Conservation (phyloP, 2,888 invertebrate species). For the Caradrina clavipalpis region DNA sequence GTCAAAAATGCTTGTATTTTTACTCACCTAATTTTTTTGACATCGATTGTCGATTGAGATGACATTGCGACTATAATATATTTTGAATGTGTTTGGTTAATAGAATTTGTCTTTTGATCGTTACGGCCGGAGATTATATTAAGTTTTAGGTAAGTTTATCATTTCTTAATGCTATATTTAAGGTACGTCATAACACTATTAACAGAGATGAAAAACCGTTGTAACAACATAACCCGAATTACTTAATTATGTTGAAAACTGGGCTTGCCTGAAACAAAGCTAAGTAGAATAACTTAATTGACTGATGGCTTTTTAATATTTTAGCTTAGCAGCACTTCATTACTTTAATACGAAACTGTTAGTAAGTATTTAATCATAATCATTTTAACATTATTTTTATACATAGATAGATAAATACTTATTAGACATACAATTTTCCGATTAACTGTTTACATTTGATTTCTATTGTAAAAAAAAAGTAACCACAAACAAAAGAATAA, state of each 20-base stretch:
- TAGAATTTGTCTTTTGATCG: slow-evolving; percentile 1
- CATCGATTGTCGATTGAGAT: no score
- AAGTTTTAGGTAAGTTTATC: slow-evolving; percentile 14
- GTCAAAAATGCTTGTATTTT: no score
- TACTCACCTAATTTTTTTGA: no score
- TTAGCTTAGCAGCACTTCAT: slow-evolving; percentile 33
- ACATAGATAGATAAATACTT: slow-evolving; percentile 25
- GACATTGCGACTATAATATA: no score
- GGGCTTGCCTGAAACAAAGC: slow-evolving; percentile 20
- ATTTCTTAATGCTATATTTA: slow-evolving; percentile 17
- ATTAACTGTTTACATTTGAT: slow-evolving; percentile 44
- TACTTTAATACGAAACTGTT: slow-evolving; percentile 26
- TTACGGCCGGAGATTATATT: background rate
- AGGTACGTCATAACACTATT: slow-evolving; percentile 3
- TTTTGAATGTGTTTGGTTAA: no score
- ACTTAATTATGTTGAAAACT: slow-evolving; percentile 14
- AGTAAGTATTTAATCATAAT: slow-evolving; percentile 34
- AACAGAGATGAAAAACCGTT: background rate
- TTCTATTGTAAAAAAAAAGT: slow-evolving; percentile 42
- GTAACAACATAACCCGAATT: slow-evolving; percentile 2
- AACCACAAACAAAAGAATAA: no score
- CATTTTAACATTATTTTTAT: slow-evolving; percentile 34
- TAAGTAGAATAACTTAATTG: slow-evolving; percentile 37
- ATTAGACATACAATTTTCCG: slow-evolving; percentile 7
- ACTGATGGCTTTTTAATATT: slow-evolving; percentile 48